Evolutionary conservation across 2,797 vertebrate genomes (phyloP), one percentile per base, ranked within the genome.

Genomic region (Gymnothorax reevesii): DNA sequence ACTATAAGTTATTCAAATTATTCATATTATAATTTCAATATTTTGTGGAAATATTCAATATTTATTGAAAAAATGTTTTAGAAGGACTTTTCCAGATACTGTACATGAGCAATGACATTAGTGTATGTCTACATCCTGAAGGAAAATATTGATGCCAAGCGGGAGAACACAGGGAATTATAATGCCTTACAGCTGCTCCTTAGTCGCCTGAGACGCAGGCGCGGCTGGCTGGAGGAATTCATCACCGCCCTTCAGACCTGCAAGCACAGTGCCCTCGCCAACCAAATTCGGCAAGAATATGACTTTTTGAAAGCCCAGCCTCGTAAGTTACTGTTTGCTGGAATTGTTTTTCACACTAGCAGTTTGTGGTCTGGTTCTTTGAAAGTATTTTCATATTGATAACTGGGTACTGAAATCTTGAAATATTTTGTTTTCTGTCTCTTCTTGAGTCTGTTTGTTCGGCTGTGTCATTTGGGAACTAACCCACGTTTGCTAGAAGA

Each of bases 141-240:
- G 96, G 96, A 96, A 66, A 93, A 89, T 60, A 94, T 97, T 0
- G 92, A 94, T 49, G 95, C 95, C 0, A 96, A 96, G 83, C 90
- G 90, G 64, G 95, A 96, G 7, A 88, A 0, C 0, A 66, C 5
- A 8, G 96, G 96, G 57, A 93, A 93, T 82, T 94, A 49, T n/a
- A 71, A 75, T n/a, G 91, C 92, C 84, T 94, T 96, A 92, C 86
- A 90, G 86, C 85, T 92, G 20, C 94, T 96, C 3, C 88, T 96
- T 90, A 93, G 95, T 1, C 94, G 93, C 88, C 92, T 96, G n/a
- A 95, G 87, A 86, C 93, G 92, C 62, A 89, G 95, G 60, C 93
- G 95, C 17, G 94, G 93, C 87, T 96, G 96, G 96, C 92, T 94
- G 0, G 94, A 95, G 64, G 89, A 96, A 86, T 94, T 96, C 60